Conservation (phyloP, 2,113 vertebrate species). For the Blennius ocellaris region DNA sequence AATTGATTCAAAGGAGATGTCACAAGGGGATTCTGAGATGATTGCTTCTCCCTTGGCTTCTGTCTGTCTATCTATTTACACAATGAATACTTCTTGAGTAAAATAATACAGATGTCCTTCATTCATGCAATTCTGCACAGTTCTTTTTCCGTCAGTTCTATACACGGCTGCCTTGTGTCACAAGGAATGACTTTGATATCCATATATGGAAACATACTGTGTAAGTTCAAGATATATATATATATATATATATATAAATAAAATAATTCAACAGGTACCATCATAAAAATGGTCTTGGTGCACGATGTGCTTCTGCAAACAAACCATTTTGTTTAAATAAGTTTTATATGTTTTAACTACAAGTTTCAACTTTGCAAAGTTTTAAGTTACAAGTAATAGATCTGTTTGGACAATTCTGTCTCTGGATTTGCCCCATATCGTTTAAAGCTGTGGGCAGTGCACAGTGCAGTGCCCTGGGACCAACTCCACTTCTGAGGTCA, state of each 20-base stretch:
- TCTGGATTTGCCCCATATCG: constrained; percentile 1
- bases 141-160: constrained; percentile 1
- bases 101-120: constrained; percentile 53
- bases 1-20: constrained; percentile 68
- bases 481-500: constrained; percentile 16
- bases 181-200: not conserved
- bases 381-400: not conserved
- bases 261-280: constrained; percentile 28
- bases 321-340: not conserved
- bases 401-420: not conserved
- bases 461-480: constrained; percentile 10
- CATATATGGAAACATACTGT: no score
- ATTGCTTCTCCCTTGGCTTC: constrained; percentile 54
- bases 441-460: constrained; percentile 8
- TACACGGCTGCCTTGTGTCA: not conserved
- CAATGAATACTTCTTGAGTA: constrained; percentile 32
- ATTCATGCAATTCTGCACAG: constrained; percentile 24
- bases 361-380: constrained; percentile 11
- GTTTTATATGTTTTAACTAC: not conserved
- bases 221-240: no score
- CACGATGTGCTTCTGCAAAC: constrained; percentile 8
- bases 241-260: not conserved
- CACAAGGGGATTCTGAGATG: constrained; percentile 58
- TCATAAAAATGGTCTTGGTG: not conserved
- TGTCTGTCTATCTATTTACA: constrained; percentile 37